Base-by-base conservation (phyloP, 2,113 vertebrate species). In the Tursiops truncatus region DNA sequence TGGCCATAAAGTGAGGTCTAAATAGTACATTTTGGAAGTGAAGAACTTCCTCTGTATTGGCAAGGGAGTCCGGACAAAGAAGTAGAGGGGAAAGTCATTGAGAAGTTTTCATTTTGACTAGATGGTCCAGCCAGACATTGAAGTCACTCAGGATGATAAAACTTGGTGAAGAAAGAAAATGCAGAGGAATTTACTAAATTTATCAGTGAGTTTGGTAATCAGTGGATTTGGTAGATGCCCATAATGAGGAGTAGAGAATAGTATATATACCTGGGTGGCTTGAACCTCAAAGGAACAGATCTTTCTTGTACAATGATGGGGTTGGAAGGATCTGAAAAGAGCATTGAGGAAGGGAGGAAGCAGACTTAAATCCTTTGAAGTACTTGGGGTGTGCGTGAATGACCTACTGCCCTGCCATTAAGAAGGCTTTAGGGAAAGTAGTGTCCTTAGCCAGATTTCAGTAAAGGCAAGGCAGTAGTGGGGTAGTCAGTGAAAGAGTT, bases 141-240 rank as follows among this genome's bases (percentile, higher is more conserved):
- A 95, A 93, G 71, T 68, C 71, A 88, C 33, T 53, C 25, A 41
- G 56, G 31, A 62, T 80, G 38, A 71, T 91, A 86, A 63, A 23
- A 93, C 23, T 70, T 81, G 7, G 26, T 44, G 25, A 83, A 83
- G n/a, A 96, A 96, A 94, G 70, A 85, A 96, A 82, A 47, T 31
- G 71, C 21, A 56, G 47, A 70, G 6, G 28, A 50, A 15, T 85
- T 47, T 70, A 28, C 36, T 90, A 17, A 82, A 74, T 26, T 41
- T 90, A 86, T 67, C 60, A 81, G 0, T 88, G 60, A 90, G 28
- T 71, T 65, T 80, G 56, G 9, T 91, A 56, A 89, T 94, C 26
- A 76, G 0, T 9, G 14, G 60, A 33, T 82, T 92, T 95, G 20
- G 14, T 77, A 33, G 53, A 67, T 71, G 28, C 13, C 36, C 14